Percentiles rank a stretch among this genome's conserved stretches.
These are phyloP conservation scores for Porites lutea DNA, from an alignment of 64 coral and sea anemone genomes.

Conservation along the genomic window DNA sequence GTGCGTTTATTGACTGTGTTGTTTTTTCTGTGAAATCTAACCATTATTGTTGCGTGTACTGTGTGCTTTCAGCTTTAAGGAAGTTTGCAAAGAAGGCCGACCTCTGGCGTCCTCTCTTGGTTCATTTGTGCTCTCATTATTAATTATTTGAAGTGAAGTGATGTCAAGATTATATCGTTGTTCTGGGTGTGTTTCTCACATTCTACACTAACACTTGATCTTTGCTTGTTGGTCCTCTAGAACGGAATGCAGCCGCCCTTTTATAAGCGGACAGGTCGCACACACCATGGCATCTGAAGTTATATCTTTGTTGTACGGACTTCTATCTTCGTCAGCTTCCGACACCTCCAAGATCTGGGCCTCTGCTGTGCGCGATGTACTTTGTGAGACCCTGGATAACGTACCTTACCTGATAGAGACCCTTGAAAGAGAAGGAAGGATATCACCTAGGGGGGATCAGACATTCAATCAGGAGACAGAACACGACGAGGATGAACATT, in stretches of 20 bases:
- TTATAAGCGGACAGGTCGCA: constrained; percentile 91
- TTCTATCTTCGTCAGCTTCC: constrained; percentile 49
- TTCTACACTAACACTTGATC: background rate
- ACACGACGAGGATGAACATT: constrained; percentile 16
- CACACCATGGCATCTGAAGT: constrained; percentile 98
- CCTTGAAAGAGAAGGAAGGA: constrained; percentile 62
- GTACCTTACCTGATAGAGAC: constrained; percentile 67
- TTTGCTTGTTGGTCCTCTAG: constrained; percentile 9
- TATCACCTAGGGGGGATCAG: background rate
- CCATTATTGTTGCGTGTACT: too few relatives aligned
- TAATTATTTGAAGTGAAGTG: too few relatives aligned
- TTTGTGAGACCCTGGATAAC: constrained; percentile 71
- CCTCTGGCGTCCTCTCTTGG: too few relatives aligned
- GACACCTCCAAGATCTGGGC: constrained; percentile 88
- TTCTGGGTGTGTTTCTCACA: background rate
- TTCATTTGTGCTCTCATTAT: too few relatives aligned
- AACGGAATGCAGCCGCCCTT: constrained; percentile 75
- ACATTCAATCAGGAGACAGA: background rate
- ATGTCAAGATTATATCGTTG: too few relatives aligned
- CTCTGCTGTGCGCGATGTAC: constrained; percentile 71
- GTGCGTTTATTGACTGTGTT: too few relatives aligned
- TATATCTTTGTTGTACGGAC: constrained; percentile 78
- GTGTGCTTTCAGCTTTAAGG: too few relatives aligned
- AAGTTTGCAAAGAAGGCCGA: too few relatives aligned
- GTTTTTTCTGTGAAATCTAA: too few relatives aligned